phyloP scores from a whole-genome alignment of 92 coral and sea anemone genomes.

The Palythoa caribaeorum region DNA sequence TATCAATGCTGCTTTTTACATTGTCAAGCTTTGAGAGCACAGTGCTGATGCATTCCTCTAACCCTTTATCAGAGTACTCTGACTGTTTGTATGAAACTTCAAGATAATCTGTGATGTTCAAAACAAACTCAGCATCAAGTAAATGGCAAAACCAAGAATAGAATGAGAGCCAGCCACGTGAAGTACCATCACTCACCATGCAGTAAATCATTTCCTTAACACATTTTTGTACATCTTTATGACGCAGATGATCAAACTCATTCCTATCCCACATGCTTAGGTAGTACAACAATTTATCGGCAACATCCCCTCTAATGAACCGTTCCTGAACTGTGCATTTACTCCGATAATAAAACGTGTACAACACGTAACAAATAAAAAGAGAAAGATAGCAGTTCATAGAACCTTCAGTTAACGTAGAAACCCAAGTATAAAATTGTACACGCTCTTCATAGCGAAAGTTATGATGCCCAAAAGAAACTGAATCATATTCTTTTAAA shows the following conservation, averaged over 20 bases:
- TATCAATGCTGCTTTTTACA: not conserved
- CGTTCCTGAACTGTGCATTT: not conserved
- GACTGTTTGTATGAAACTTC: not conserved
- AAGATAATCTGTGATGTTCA: not conserved
- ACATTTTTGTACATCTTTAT: not conserved
- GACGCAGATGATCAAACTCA: conserved; percentile 34
- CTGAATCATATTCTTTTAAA: conserved; percentile 66
- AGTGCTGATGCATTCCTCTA: not conserved
- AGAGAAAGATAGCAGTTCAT: conserved; percentile 42
- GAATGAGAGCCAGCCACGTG: not conserved
- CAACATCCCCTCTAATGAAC: not conserved
- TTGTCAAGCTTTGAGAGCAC: not conserved
- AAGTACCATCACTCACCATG: not conserved
- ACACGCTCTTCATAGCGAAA: not conserved
- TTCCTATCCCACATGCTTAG: not conserved
- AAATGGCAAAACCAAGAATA: conserved; percentile 21
- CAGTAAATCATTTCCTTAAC: not conserved
- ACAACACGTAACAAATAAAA: conserved; percentile 63
- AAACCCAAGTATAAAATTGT: conserved; percentile 50
- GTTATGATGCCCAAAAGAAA: conserved; percentile 60
- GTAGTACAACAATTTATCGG: conserved; percentile 24
- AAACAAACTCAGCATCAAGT: not conserved
- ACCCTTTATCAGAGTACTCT: not conserved
- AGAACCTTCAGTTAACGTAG: not conserved
- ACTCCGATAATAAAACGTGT: conserved; percentile 33